Evolutionary conservation across 2,113 vertebrate genomes (phyloP).

Genomic region (Neodontobutis hainanensis): DNA sequence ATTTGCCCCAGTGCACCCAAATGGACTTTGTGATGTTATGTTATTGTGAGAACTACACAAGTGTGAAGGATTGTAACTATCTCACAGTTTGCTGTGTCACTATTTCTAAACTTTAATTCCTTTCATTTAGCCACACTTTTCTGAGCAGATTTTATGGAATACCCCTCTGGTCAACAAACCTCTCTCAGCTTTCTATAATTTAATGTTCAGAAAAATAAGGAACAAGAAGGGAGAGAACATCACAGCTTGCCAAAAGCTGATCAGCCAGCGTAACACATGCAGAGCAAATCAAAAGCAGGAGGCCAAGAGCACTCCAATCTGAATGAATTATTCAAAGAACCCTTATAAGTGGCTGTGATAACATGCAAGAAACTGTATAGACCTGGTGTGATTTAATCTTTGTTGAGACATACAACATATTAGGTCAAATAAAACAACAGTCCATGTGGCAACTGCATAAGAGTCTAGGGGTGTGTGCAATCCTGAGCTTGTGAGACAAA

Average conservation of each 20-base stretch:
- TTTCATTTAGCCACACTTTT: not conserved
- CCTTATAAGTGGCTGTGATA: constrained; percentile 6
- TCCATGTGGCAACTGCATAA: not conserved
- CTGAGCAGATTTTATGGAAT: not conserved
- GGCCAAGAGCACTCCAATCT: constrained; percentile 30
- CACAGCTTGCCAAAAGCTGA: constrained; percentile 41
- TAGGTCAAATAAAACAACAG: too few species aligned
- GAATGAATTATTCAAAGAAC: constrained; percentile 4
- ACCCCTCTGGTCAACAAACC: not conserved
- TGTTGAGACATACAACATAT: not conserved
- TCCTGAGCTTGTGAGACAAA: constrained; percentile 12
- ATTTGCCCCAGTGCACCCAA: too few species aligned
- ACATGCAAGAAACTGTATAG: constrained; percentile 12
- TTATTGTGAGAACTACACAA: too few species aligned
- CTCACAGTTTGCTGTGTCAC: too few species aligned
- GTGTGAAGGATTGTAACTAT: too few species aligned
- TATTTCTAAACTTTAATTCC: too few species aligned
- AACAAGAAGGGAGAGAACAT: constrained; percentile 4
- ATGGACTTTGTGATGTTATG: too few species aligned
- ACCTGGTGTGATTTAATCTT: not conserved
- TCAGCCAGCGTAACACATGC: constrained; percentile 42
- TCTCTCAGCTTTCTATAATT: not conserved
- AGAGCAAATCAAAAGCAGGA: constrained; percentile 34
- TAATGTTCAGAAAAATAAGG: constrained; percentile 3
- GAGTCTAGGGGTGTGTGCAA: constrained; percentile 2